These are phyloP conservation scores for Hippocampus comes DNA, from an alignment of 2,113 vertebrate genomes.

Conservation along the genomic window DNA sequence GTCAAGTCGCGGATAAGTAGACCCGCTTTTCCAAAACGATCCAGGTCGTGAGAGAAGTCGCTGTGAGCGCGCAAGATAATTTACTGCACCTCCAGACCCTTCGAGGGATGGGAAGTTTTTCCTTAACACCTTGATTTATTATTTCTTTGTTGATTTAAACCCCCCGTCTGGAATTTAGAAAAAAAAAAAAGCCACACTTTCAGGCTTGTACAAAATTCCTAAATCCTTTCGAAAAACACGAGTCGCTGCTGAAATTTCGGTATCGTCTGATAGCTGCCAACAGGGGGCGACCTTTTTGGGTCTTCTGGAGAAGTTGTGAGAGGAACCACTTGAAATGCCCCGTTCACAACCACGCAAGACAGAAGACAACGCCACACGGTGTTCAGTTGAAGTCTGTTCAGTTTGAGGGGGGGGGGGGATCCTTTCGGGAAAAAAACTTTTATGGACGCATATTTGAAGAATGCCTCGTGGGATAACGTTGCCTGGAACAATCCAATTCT, in stretches of 20 bases:
- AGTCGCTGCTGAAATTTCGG: too few species aligned
- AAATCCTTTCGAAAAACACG: too few species aligned
- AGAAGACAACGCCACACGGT: too few species aligned
- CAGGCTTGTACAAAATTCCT: neutral
- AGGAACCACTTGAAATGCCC: neutral
- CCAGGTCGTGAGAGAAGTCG: slow-evolving; percentile 62
- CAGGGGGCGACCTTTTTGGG: neutral
- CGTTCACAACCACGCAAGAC: too few species aligned
- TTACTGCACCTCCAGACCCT: slow-evolving; percentile 1
- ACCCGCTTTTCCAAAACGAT: slow-evolving; percentile 13
- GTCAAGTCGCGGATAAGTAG: slow-evolving; percentile 32
- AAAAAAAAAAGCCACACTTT: neutral
- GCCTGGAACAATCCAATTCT: neutral
- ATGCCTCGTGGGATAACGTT: too few species aligned
- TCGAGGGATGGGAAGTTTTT: neutral
- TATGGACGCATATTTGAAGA: too few species aligned
- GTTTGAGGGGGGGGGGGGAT: too few species aligned
- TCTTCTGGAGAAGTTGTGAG: neutral
- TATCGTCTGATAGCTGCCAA: too few species aligned
- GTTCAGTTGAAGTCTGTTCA: too few species aligned
- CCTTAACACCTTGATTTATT: neutral
- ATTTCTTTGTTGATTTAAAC: neutral
- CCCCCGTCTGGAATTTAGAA: neutral
- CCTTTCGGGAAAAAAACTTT: too few species aligned
- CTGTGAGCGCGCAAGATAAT: slow-evolving; percentile 26